Conservation (phyloP, 2,888 invertebrate species). For the Caenorhabditis macrosperma region DNA sequence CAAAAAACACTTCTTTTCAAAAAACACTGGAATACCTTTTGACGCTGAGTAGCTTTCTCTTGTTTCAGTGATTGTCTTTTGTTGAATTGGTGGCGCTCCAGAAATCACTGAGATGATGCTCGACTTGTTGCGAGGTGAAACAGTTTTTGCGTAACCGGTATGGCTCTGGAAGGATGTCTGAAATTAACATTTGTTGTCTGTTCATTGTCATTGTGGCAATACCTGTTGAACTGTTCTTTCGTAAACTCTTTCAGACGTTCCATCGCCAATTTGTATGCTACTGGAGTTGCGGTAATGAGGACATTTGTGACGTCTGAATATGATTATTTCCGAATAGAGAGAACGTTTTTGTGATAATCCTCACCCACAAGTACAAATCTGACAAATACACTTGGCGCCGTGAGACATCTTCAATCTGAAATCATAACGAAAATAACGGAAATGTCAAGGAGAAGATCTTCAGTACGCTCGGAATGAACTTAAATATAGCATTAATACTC, state of each 20-base stretch:
- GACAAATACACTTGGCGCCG: constrained; percentile 78
- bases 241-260: neutral
- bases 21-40: too few species aligned
- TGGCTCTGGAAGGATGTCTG: neutral
- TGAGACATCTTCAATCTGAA: constrained; percentile 60
- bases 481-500: too few species aligned
- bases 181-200: neutral
- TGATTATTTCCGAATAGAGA: neutral
- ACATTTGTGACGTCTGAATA: constrained; percentile 74
- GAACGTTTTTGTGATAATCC: constrained; percentile 16
- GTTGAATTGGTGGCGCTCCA: too few species aligned
- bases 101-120: too few species aligned
- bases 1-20: too few species aligned
- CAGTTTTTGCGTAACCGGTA: too few species aligned
- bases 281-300: constrained; percentile 76
- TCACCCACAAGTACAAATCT: constrained; percentile 79
- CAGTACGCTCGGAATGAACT: too few species aligned
- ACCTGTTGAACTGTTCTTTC: constrained; percentile 12
- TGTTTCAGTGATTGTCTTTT: too few species aligned
- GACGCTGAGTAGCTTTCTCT: too few species aligned
- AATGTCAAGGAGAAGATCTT: too few species aligned
- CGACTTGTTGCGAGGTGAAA: too few species aligned
- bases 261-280: constrained; percentile 68
- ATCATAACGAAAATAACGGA: too few species aligned
- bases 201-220: neutral